A percentile compares a stretch with the other conserved stretches of the same genome.
Evolutionary conservation across 2,113 vertebrate genomes (phyloP).

Genomic region (Chitala chitala): DNA sequence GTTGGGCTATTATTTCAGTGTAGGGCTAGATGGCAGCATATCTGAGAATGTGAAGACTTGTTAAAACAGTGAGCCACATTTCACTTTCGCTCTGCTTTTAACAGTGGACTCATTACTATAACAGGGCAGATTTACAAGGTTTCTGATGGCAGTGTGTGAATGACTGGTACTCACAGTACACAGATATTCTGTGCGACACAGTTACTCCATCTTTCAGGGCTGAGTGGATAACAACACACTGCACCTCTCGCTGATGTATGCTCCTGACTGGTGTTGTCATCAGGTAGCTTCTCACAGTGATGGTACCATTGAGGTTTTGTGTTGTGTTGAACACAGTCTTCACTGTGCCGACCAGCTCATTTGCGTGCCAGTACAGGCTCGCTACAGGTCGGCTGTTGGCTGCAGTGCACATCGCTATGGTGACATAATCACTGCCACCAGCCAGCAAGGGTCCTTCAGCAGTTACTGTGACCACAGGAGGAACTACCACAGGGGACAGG

Average conservation of each 20-base stretch:
- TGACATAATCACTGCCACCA: constrained; percentile 24
- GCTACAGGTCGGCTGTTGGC: constrained; percentile 39
- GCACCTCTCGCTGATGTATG: constrained; percentile 26
- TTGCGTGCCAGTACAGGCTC: constrained; percentile 34
- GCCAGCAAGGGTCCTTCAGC: not conserved
- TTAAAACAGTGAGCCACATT: not conserved
- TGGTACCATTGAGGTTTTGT: constrained; percentile 28
- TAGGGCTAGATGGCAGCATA: no score
- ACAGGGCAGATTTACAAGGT: not conserved
- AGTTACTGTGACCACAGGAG: constrained; percentile 22
- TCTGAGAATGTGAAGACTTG: not conserved
- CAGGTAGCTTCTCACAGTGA: constrained; percentile 37
- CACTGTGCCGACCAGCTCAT: constrained; percentile 5
- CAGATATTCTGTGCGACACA: constrained; percentile 26
- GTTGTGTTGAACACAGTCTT: not conserved
- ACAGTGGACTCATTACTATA: not conserved
- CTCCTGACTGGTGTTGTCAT: constrained; percentile 32
- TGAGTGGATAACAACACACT: constrained; percentile 37
- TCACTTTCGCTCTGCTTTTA: not conserved
- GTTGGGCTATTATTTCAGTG: not conserved
- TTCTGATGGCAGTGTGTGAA: not conserved
- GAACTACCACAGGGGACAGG: constrained; percentile 30
- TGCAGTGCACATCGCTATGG: constrained; percentile 41
- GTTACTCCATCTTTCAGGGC: not conserved
- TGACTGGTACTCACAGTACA: constrained; percentile 46